Base-by-base conservation (phyloP, 2,888 invertebrate genomes). In the Rhorus exstirpatorius region DNA sequence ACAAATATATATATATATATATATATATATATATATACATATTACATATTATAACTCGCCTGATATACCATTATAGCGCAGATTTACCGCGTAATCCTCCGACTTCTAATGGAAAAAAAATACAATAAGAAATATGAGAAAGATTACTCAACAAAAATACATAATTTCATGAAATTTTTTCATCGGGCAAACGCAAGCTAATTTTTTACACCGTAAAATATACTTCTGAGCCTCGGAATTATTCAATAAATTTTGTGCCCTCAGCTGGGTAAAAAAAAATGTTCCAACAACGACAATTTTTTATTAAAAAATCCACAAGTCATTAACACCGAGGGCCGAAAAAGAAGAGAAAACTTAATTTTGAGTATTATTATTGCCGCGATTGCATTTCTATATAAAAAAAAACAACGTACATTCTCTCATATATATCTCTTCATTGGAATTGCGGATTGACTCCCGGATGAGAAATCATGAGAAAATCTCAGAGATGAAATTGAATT, bases 21-120 rank as follows among this genome's bases (percentile, higher is more conserved):
- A 51, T 26, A 31, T 60, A 60, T 46, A 60, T 19, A 4, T 60
- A 14, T 4, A 7, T 31, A 26, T 38, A 6, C n/a, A n/a, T n/a
- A n/a, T n/a, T n/a, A n/a, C n/a, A n/a, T n/a, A 26, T 24, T 63
- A 24, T 12, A n/a, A 10, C 17, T 24, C 49, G 7, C 21, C 31
- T 31, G 38, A 14, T 55, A 1, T 19, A 24, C 10, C 53, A 44
- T 68, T 61, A 21, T 46, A 41, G 7, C 63, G 31, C 24, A 10
- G 38, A 26, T 55, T 49, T 38, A n/a, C 4, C 38, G 12, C 1
- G 21, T 67, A 46, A 67, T 81, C 71, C 81, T n/a, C 55, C 38
- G 58, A 58, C 26, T 31, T 71, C 31, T 31, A 7, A 55, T 41
- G 3, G n/a, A 60, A 58, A 3, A 46, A 7, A 31, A 31, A 46